Conservation (phyloP, 2,113 vertebrate species). For the Microcebus lehilahytsara region DNA sequence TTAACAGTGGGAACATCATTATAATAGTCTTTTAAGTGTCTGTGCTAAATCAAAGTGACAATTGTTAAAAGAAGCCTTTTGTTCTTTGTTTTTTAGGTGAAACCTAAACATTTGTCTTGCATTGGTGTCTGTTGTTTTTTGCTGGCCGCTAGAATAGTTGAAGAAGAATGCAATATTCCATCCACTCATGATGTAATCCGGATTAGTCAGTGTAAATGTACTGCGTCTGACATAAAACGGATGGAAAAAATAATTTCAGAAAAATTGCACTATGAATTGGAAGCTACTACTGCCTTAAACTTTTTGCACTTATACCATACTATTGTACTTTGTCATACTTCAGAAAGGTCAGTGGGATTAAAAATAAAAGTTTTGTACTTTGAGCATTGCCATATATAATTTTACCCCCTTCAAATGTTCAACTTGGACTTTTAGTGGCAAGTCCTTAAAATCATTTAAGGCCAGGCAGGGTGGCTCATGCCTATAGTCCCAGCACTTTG, state of each 20-base stretch:
- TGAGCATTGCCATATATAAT: background rate
- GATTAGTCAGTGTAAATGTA: conserved; percentile 97
- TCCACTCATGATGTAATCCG: conserved; percentile 94
- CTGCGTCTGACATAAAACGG: conserved; percentile 93
- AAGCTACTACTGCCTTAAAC: conserved; percentile 97
- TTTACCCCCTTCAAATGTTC: background rate
- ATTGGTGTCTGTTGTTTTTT: conserved; percentile 96
- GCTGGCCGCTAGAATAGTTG: conserved; percentile 90
- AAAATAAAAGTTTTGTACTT: background rate
- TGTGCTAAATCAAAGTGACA: background rate
- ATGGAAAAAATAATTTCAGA: conserved; percentile 98
- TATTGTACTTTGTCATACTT: conserved; percentile 90
- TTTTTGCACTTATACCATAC: conserved; percentile 97
- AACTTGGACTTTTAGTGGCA: background rate
- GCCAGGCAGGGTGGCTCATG: too few species aligned
- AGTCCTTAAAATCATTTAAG: background rate
- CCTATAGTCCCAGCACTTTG: too few species aligned
- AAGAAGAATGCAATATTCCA: conserved; percentile 92
- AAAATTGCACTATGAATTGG: conserved; percentile 95
- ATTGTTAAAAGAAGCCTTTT: background rate
- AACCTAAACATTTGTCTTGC: conserved; percentile 97
- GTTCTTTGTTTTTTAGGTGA: conserved; percentile 85
- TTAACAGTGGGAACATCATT: background rate
- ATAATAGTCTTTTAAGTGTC: background rate
- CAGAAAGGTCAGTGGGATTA: conserved; percentile 88